Conservation (phyloP, 2,888 invertebrate genomes). For the Cantharis flavilabris region DNA sequence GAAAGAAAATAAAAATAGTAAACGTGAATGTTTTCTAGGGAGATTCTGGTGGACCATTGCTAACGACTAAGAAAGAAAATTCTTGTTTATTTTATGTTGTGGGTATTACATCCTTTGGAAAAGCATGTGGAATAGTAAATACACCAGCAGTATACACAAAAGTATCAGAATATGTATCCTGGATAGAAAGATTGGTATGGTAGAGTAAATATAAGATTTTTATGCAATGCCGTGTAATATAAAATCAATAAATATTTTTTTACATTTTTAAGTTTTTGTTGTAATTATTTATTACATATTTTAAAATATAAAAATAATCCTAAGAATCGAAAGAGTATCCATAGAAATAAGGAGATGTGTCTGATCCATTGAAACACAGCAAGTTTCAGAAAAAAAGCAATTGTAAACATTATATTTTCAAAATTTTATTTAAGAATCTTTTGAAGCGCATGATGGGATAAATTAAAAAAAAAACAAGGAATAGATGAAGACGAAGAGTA, state of each 20-base stretch:
- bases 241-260: background rate
- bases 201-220: background rate
- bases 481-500: too few species aligned
- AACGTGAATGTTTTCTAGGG: slow-evolving; percentile 58
- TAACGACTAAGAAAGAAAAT: slow-evolving; percentile 59
- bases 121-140: slow-evolving; percentile 56
- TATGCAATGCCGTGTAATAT: background rate
- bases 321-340: too few species aligned
- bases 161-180: slow-evolving; percentile 60
- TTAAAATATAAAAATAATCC: too few species aligned
- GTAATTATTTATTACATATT: too few species aligned
- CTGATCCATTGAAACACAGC: too few species aligned
- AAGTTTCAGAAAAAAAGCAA: too few species aligned
- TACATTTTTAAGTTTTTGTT: background rate
- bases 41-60: slow-evolving; percentile 75
- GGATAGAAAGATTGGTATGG: slow-evolving; percentile 66
- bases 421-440: too few species aligned
- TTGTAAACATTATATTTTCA: too few species aligned
- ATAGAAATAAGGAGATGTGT: too few species aligned
- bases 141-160: slow-evolving; percentile 63
- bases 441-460: too few species aligned
- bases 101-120: slow-evolving; percentile 66
- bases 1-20: background rate
- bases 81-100: slow-evolving; percentile 62
- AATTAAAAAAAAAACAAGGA: too few species aligned